These are phyloP conservation scores for Zele albiditarsus DNA, from an alignment of 2,888 invertebrate species.

Conservation along the genomic window DNA sequence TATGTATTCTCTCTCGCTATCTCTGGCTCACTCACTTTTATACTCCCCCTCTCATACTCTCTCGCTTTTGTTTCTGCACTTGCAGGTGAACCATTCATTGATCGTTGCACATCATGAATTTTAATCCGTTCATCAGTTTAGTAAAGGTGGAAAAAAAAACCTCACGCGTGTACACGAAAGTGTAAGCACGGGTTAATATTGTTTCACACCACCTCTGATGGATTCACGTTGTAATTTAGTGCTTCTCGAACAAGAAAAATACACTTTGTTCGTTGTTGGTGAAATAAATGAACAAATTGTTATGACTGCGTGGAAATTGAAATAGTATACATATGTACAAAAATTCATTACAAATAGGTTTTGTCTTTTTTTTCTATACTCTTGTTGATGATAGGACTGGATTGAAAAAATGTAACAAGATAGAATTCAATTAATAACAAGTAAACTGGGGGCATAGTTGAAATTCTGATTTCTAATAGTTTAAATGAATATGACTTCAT, in stretches of 20 bases:
- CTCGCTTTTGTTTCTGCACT: conserved; percentile 42
- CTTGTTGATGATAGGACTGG: no score
- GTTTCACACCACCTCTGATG: conserved; percentile 47
- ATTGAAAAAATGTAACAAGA: no score
- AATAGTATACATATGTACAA: no score
- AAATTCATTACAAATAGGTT: no score
- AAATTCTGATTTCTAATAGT: no score
- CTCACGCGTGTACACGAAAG: conserved; percentile 11
- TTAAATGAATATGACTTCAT: no score
- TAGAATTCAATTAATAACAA: no score
- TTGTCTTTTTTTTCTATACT: no score
- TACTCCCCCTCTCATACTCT: conserved; percentile 14
- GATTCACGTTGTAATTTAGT: conserved; percentile 26
- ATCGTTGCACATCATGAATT: conserved; percentile 62
- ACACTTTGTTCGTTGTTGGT: conserved; percentile 27
- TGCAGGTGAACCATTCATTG: conserved; percentile 47
- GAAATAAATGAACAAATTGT: conserved; percentile 12
- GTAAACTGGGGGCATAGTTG: no score
- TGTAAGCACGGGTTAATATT: conserved; percentile 50
- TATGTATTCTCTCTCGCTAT: background rate
- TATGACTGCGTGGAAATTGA: background rate
- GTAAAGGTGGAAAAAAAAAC: conserved; percentile 44
- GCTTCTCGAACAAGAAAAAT: conserved; percentile 40
- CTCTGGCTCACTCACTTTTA: conserved; percentile 4
- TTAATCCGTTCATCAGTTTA: conserved; percentile 56